Evolutionary conservation across 2,797 vertebrate species (phyloP).

Genomic region (Heterohyrax brucei): DNA sequence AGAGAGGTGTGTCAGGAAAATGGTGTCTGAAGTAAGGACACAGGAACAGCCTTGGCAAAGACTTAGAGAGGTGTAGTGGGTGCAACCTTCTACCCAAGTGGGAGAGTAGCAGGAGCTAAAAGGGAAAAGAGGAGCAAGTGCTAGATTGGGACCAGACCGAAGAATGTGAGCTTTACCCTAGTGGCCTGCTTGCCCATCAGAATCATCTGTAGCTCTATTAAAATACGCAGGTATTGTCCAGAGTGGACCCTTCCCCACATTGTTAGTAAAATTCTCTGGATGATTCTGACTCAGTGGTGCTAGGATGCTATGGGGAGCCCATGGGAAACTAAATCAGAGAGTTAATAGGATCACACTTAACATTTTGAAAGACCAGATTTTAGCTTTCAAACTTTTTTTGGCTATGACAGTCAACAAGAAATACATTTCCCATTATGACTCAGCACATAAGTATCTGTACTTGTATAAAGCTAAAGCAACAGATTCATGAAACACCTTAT

Average conservation of each 20-base stretch:
- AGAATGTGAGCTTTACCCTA: conserved; percentile 25
- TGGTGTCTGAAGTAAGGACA: background rate
- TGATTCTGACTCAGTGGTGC: conserved; percentile 54
- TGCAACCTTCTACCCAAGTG: background rate
- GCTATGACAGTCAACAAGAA: background rate
- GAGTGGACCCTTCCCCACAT: background rate
- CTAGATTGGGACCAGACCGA: background rate
- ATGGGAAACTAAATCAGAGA: conserved; percentile 42
- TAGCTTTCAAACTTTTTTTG: conserved; percentile 24
- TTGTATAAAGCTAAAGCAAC: conserved; percentile 7
- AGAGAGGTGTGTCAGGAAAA: background rate
- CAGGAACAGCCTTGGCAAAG: background rate
- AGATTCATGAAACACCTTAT: conserved; percentile 44
- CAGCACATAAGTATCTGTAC: background rate
- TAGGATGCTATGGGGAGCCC: background rate
- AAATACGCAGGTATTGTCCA: conserved; percentile 56
- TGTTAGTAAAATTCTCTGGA: background rate
- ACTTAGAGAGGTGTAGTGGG: background rate
- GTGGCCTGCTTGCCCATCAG: background rate
- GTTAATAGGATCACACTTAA: conserved; percentile 30
- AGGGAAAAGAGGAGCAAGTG: background rate
- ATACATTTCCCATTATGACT: conserved; percentile 29
- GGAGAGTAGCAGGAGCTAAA: background rate
- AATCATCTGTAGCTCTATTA: background rate
- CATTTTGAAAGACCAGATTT: conserved; percentile 69